These are phyloP conservation scores for Lates calcarifer DNA, from an alignment of 2,113 vertebrate species.

Conservation along the genomic window DNA sequence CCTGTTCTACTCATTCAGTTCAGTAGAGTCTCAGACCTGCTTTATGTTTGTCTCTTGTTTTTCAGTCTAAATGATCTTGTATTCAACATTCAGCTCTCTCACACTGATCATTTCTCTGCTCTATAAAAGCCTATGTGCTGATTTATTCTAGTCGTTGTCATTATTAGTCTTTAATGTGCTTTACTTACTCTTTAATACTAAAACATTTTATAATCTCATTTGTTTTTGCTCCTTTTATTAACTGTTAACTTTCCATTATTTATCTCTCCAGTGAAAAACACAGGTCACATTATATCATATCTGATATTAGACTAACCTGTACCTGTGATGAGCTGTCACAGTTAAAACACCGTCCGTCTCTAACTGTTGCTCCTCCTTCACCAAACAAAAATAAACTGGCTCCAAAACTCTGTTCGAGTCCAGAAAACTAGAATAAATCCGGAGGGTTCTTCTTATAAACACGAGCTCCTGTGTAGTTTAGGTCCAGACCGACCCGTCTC, in stretches of 20 bases:
- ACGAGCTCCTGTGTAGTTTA: not conserved
- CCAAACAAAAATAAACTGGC: not conserved
- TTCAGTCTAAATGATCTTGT: too few species aligned
- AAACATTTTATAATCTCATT: too few species aligned
- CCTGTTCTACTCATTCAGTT: too few species aligned
- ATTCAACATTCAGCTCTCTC: too few species aligned
- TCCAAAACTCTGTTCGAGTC: not conserved
- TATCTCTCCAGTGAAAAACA: too few species aligned
- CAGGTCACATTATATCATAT: too few species aligned
- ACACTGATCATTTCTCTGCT: too few species aligned
- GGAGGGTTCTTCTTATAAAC: not conserved
- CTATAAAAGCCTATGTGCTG: not conserved
- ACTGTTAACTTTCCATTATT: too few species aligned
- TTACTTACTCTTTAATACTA: not conserved
- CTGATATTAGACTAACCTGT: not conserved
- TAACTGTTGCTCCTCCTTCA: not conserved
- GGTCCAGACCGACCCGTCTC: not conserved
- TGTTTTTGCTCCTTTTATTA: not conserved
- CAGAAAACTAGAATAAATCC: not conserved
- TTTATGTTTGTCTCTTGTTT: too few species aligned
- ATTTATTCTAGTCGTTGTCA: not conserved
- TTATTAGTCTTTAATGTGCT: not conserved
- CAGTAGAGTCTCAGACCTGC: too few species aligned
- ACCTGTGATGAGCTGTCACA: not conserved
- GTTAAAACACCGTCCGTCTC: slow-evolving; percentile 33